These are phyloP conservation scores for Aleiodes alternator DNA, from an alignment of 2,888 invertebrate species.

Conservation along the genomic window DNA sequence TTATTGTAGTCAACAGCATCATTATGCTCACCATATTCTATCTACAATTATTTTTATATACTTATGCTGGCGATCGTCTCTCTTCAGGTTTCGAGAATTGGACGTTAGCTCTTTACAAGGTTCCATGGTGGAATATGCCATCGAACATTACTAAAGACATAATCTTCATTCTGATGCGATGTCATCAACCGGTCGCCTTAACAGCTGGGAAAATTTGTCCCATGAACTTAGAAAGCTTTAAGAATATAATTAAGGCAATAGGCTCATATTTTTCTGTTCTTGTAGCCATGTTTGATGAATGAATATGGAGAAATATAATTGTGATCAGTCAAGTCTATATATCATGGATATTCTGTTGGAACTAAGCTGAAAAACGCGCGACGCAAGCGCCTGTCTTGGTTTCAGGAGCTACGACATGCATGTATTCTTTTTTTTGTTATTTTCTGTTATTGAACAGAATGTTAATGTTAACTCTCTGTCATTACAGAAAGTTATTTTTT, in stretches of 20 bases:
- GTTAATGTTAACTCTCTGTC: no score
- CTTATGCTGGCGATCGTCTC: conserved; percentile 54
- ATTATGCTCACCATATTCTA: conserved; percentile 46
- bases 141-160: conserved; percentile 45
- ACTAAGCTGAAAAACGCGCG: no score
- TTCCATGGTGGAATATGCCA: conserved; percentile 50
- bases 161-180: conserved; percentile 50
- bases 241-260: conserved; percentile 46
- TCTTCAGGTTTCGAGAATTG: conserved; percentile 47
- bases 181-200: conserved; percentile 45
- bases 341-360: no score
- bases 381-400: no score
- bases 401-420: no score
- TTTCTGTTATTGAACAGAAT: no score
- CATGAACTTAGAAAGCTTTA: conserved; percentile 52
- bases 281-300: conserved; percentile 46
- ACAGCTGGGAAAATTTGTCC: conserved; percentile 52
- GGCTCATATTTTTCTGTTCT: conserved; percentile 47
- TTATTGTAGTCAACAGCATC: conserved; percentile 45
- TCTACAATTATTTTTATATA: conserved; percentile 53
- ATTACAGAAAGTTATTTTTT: no score
- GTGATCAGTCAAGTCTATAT: no score
- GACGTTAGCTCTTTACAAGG: conserved; percentile 47
- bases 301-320: background rate
- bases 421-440: no score